Evolutionary conservation across 1,140 invertebrate species (phyloP), one percentile per base, ranked within the genome.

Genomic region (Sitophilus oryzae): DNA sequence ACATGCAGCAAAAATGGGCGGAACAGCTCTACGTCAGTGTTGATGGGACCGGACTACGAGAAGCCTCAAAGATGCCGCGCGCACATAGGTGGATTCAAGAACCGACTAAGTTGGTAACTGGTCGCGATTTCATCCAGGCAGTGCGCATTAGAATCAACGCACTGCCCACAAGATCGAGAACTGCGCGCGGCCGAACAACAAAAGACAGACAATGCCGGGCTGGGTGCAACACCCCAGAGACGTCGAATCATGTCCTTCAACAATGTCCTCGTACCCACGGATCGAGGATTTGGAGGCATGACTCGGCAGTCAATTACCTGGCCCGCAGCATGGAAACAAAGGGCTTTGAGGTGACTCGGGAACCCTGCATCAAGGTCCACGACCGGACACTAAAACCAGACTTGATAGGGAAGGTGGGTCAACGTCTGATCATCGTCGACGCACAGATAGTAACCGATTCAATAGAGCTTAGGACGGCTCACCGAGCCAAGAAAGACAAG

Each of bases 231-330:
- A 19, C 34, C 2, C 10, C 40, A 0, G 58, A 60, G 49, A 35
- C 54, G 0, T 16, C 58, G 1, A 47, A 49, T 8, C 54, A 60
- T 25, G 48, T 57, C 0, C 41, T 61, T 4, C 59, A 61, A 18
- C n/a, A 18, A 1, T 56, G 60, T 20, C 41, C 4, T 14, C 4
- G n/a, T n/a, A n/a, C n/a, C n/a, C n/a, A n/a, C n/a, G n/a, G n/a
- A n/a, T n/a, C n/a, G n/a, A n/a, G n/a, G 41, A 19, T 43, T 6
- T 20, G 22, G 20, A 18, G 41, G 14, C 18, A 19, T 21, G 41
- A 43, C 15, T 9, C 15, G 5, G 41, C 22, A 9, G 4, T 18
- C 9, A 21, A 18, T 6, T 43, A 43, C 41, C 5, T 9, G 6
- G 9, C 5, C 3, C 5, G 20, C 8, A 21, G 14, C 3, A 9